Conservation (phyloP, 1,140 invertebrate genomes). For the Dolichoris vasculosae region DNA sequence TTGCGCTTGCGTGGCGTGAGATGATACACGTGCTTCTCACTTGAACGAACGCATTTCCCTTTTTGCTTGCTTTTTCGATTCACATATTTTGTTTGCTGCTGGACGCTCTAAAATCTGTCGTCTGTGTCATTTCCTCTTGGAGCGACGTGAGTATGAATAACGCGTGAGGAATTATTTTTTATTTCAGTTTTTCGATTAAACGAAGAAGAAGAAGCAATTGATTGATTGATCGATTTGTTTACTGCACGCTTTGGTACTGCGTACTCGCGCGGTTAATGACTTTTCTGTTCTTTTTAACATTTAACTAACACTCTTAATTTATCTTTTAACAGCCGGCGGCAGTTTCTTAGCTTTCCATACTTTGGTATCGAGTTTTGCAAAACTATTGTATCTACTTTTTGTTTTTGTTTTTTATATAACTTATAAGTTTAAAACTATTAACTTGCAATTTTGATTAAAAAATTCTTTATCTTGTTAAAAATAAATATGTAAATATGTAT, state of each 20-base stretch:
- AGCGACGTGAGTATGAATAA: not conserved
- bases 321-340: not conserved
- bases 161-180: not conserved
- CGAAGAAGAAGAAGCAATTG: not conserved
- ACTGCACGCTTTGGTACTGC: not conserved
- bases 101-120: not conserved
- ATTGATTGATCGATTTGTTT: conserved; percentile 47
- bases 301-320: conserved; percentile 16
- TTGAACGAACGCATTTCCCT: conserved; percentile 55
- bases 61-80: not conserved
- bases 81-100: not conserved
- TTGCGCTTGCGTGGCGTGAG: not conserved
- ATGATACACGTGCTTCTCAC: conserved; percentile 15
- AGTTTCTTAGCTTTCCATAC: not conserved
- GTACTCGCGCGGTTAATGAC: conserved; percentile 26
- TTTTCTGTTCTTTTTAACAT: not conserved
- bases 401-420: too few relatives aligned
- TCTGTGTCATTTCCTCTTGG: conserved; percentile 6
- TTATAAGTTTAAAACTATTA: not conserved
- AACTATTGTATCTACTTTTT: not conserved
- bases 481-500: not conserved
- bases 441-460: not conserved
- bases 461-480: not conserved
- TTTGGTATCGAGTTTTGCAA: not conserved
- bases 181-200: conserved; percentile 16